These are phyloP conservation scores for Calidris pygmaea DNA, from an alignment of 2,113 vertebrate genomes.

Conservation along the genomic window DNA sequence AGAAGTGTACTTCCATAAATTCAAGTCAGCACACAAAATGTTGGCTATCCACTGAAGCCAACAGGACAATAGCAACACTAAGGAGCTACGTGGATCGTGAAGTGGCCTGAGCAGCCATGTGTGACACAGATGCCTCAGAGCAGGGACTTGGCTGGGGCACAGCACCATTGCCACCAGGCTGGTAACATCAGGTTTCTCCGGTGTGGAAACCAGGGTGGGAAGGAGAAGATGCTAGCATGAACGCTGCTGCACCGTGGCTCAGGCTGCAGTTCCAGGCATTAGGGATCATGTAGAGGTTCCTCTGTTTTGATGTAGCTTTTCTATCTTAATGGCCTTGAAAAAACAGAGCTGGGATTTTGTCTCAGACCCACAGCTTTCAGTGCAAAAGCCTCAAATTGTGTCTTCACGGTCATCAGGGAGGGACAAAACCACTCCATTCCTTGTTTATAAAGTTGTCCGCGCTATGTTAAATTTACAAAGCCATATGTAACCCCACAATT, in stretches of 20 bases:
- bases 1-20: background rate
- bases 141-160: background rate
- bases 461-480: background rate
- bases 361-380: background rate
- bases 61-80: background rate
- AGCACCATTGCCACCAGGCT: background rate
- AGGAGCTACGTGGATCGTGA: background rate
- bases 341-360: background rate
- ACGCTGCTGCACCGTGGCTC: rapidly evolving
- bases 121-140: background rate
- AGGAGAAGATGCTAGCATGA: background rate
- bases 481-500: background rate
- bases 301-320: background rate
- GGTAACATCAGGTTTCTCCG: background rate
- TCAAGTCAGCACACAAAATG: background rate
- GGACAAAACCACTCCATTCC: background rate
- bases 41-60: background rate
- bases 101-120: background rate
- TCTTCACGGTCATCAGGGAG: background rate
- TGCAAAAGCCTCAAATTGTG: background rate
- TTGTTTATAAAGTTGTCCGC: background rate
- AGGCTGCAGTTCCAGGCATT: background rate
- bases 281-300: background rate
- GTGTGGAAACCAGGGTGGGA: background rate
- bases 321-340: background rate